Evolutionary conservation across 2,797 vertebrate species (phyloP).

Genomic region (Clarias fuscus): DNA sequence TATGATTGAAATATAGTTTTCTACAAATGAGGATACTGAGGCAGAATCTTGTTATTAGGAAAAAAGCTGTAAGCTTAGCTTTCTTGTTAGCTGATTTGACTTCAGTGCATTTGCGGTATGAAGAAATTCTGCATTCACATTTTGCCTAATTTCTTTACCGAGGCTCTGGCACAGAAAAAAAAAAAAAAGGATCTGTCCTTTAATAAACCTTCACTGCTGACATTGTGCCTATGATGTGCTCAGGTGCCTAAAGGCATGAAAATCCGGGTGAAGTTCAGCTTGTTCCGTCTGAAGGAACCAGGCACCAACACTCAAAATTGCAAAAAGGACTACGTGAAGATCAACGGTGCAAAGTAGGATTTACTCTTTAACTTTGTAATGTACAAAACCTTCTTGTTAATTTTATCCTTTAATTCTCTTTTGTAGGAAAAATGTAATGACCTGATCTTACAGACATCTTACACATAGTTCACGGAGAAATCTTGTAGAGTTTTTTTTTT

Average conservation of each 20-base stretch:
- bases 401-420: background rate
- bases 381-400: background rate
- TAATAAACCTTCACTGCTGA: background rate
- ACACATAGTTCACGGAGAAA: no score
- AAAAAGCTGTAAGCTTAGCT: background rate
- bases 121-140: background rate
- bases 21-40: background rate
- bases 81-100: background rate
- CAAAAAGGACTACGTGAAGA: conserved; percentile 77
- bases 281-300: conserved; percentile 79
- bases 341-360: conserved; percentile 71
- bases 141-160: background rate
- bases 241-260: conserved; percentile 67
- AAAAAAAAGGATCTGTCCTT: background rate
- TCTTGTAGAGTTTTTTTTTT: no score
- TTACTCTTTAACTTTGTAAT: background rate
- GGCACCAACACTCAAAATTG: conserved; percentile 66
- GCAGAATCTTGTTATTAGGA: background rate
- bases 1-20: background rate
- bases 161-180: background rate
- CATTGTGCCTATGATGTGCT: conserved; percentile 12
- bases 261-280: conserved; percentile 71
- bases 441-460: background rate
- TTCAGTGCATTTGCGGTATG: background rate
- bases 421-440: no score